phyloP scores from a whole-genome alignment of 2,888 invertebrate species.

The Drosophila helvetica region DNA sequence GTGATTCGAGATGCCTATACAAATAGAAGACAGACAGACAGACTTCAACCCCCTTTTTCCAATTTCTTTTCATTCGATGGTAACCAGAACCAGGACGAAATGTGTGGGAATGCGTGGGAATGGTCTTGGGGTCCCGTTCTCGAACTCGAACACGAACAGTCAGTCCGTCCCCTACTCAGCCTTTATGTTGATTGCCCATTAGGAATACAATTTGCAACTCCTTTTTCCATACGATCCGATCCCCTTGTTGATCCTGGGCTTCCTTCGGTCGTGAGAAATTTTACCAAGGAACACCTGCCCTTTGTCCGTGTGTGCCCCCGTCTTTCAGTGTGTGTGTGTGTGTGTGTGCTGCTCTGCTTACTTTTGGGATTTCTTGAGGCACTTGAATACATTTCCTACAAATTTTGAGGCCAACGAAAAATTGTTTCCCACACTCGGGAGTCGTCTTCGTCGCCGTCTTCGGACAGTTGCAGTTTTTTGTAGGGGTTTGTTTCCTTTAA shows the following conservation, averaged over 20 bases:
- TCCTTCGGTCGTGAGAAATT: conserved; percentile 80
- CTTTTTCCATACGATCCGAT: conserved; percentile 61
- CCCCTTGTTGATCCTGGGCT: conserved; percentile 61
- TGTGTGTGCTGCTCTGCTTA: conserved; percentile 46
- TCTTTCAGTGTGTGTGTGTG: background rate
- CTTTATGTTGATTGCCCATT: conserved; percentile 76
- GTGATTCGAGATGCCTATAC: conserved; percentile 70
- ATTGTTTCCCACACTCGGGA: conserved; percentile 82
- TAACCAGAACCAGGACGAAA: conserved; percentile 63
- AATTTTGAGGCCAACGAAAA: conserved; percentile 75
- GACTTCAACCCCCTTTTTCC: conserved; percentile 35
- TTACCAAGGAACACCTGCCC: conserved; percentile 83
- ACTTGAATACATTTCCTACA: conserved; percentile 76
- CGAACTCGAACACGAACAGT: background rate
- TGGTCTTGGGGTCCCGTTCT: conserved; percentile 21
- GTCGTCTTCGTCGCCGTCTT: conserved; percentile 18
- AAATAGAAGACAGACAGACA: too few relatives aligned
- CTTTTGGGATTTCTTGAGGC: conserved; percentile 64
- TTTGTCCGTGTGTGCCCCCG: conserved; percentile 56
- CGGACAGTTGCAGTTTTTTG: conserved; percentile 73
- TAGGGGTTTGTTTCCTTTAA: conserved; percentile 64
- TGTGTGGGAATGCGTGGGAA: conserved; percentile 65
- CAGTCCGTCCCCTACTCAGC: conserved; percentile 29
- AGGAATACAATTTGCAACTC: conserved; percentile 78
- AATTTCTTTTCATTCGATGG: conserved; percentile 12